A percentile compares a stretch with the other conserved stretches of the same genome.
Conservation (phyloP, 2,888 invertebrate genomes). For the Yponomeuta evonymella region DNA sequence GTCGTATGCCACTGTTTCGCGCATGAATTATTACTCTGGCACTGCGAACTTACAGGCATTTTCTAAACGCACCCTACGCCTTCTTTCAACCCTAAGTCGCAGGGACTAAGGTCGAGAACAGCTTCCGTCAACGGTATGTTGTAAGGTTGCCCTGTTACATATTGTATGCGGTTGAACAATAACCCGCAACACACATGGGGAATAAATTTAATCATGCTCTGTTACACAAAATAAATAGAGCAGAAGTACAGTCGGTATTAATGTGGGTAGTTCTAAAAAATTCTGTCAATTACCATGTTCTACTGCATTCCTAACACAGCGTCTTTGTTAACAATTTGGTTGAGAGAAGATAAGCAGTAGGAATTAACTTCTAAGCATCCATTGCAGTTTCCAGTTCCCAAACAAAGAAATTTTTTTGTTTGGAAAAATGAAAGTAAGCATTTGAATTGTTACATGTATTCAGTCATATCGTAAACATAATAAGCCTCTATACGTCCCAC, state of each 20-base stretch:
- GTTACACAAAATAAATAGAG: slow-evolving; percentile 19
- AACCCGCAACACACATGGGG: slow-evolving; percentile 64
- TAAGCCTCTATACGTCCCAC: no score
- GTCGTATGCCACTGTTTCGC: slow-evolving; percentile 58
- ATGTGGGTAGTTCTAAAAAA: no score
- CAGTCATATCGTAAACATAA: no score
- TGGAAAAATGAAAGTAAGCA: no score
- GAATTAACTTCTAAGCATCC: no score
- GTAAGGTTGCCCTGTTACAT: slow-evolving; percentile 46
- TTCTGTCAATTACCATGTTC: no score
- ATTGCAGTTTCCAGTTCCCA: no score
- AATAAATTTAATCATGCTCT: slow-evolving; percentile 72
- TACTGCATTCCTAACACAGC: no score
- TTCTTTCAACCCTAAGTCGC: not conserved
- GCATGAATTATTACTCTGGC: slow-evolving; percentile 56
- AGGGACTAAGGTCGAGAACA: not conserved
- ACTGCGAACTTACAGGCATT: slow-evolving; percentile 17
- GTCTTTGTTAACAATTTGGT: no score
- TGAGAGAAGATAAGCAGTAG: no score
- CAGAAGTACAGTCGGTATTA: not conserved
- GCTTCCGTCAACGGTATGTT: not conserved
- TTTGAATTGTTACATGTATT: no score
- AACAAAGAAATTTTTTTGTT: no score
- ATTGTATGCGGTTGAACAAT: slow-evolving; percentile 71
- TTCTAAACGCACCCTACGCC: not conserved